A percentile compares a stretch with the other conserved stretches of the same genome.
phyloP scores from a whole-genome alignment of 1,140 invertebrate genomes.

The Neoseiulus cucumeris region DNA sequence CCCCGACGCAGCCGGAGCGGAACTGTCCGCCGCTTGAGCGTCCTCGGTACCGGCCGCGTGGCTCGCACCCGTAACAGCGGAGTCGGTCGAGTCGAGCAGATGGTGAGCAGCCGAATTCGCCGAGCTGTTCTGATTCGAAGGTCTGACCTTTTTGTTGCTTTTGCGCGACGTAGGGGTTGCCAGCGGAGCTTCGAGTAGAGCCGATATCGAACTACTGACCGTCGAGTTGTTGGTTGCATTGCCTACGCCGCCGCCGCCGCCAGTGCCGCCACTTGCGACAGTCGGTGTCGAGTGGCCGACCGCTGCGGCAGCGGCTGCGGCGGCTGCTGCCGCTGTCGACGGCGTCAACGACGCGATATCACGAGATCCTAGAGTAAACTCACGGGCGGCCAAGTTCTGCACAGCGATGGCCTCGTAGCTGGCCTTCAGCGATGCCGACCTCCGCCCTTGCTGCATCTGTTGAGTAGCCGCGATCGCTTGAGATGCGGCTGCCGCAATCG shows the following conservation, averaged over 20 bases:
- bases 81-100: slow-evolving; percentile 9
- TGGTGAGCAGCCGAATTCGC: slow-evolving; percentile 2
- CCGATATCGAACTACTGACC: slow-evolving; percentile 38
- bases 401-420: slow-evolving; percentile 61
- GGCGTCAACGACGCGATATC: slow-evolving; percentile 17
- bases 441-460: slow-evolving; percentile 78
- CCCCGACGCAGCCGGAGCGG: too few relatives aligned
- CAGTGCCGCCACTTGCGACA: neutral
- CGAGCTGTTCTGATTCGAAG: neutral
- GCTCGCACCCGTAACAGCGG: neutral
- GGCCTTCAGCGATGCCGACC: slow-evolving; percentile 81
- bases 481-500: slow-evolving; percentile 79
- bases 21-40: neutral
- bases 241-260: neutral
- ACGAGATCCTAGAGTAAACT: slow-evolving; percentile 18
- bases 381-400: slow-evolving; percentile 18
- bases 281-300: slow-evolving; percentile 10
- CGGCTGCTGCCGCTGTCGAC: slow-evolving; percentile 14
- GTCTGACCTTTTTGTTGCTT: neutral
- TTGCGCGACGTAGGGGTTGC: neutral
- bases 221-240: slow-evolving; percentile 32
- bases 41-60: slow-evolving; percentile 15
- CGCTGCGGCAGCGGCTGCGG: neutral
- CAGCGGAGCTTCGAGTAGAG: neutral
- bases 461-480: slow-evolving; percentile 90